These are phyloP conservation scores for Paramormyrops hopkinsi DNA, from an alignment of 2,797 vertebrate genomes.

Conservation along the genomic window DNA sequence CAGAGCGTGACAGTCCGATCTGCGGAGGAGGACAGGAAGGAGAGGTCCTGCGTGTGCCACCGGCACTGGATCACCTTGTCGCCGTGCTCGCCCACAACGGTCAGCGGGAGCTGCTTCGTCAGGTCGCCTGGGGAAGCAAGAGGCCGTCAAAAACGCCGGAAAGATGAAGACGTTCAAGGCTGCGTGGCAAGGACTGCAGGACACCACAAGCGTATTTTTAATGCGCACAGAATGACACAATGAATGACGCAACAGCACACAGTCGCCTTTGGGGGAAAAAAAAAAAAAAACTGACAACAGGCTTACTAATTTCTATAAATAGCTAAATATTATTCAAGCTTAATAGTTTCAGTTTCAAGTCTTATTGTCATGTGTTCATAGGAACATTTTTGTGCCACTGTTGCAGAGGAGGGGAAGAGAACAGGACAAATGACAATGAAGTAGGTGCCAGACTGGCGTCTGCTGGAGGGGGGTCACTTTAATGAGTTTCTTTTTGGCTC, in stretches of 20 bases:
- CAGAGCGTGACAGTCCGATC: slow-evolving; percentile 96
- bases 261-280: background rate
- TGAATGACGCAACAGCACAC: background rate
- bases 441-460: background rate
- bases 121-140: slow-evolving; percentile 72
- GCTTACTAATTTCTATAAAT: background rate
- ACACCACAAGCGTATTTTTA: background rate
- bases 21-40: slow-evolving; percentile 94
- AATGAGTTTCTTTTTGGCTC: background rate
- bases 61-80: slow-evolving; percentile 99
- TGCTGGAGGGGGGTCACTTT: background rate
- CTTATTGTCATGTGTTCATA: background rate
- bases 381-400: background rate
- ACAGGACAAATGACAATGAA: background rate
- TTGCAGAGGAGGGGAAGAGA: background rate
- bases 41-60: slow-evolving; percentile 93
- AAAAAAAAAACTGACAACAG: background rate
- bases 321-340: background rate
- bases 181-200: background rate
- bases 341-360: background rate
- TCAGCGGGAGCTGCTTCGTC: slow-evolving; percentile 87
- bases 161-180: background rate
- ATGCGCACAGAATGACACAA: background rate
- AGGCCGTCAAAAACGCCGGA: background rate
- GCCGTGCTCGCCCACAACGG: slow-evolving; percentile 86